Conservation (phyloP, 2,113 vertebrate species). For the Nesogale talazaci region DNA sequence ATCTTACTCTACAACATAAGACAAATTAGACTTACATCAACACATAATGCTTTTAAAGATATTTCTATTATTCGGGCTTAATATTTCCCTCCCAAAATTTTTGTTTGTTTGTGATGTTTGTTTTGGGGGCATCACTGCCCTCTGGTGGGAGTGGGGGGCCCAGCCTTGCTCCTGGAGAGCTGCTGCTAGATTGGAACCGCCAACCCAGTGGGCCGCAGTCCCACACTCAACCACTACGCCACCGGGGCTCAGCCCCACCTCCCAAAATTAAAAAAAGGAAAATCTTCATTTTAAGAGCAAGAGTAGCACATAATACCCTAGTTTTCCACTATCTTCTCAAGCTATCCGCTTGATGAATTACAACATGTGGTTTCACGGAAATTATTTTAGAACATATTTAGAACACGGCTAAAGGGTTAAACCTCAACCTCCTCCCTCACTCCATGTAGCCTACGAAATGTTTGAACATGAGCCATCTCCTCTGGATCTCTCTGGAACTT, state of each 20-base stretch:
- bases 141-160: too few species aligned
- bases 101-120: too few species aligned
- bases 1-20: slow-evolving; percentile 27
- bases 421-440: background rate
- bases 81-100: background rate
- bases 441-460: background rate
- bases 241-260: too few species aligned
- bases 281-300: slow-evolving; percentile 12
- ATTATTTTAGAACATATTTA: slow-evolving; percentile 6
- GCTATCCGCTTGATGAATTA: slow-evolving; percentile 11
- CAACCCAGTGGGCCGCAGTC: too few species aligned
- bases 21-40: slow-evolving; percentile 23
- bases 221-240: too few species aligned
- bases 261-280: slow-evolving; percentile 4
- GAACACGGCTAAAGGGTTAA: background rate
- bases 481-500: slow-evolving; percentile 27
- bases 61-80: slow-evolving; percentile 3
- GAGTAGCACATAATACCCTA: slow-evolving; percentile 1
- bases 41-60: slow-evolving; percentile 41
- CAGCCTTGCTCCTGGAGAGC: too few species aligned
- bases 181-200: too few species aligned
- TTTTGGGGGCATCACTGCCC: too few species aligned
- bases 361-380: slow-evolving; percentile 32
- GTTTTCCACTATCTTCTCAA: slow-evolving; percentile 23
- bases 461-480: background rate